A percentile compares a stretch with the other conserved stretches of the same genome.
Evolutionary conservation across 2,113 vertebrate genomes (phyloP).

Genomic region (Sapayoa aenigma): DNA sequence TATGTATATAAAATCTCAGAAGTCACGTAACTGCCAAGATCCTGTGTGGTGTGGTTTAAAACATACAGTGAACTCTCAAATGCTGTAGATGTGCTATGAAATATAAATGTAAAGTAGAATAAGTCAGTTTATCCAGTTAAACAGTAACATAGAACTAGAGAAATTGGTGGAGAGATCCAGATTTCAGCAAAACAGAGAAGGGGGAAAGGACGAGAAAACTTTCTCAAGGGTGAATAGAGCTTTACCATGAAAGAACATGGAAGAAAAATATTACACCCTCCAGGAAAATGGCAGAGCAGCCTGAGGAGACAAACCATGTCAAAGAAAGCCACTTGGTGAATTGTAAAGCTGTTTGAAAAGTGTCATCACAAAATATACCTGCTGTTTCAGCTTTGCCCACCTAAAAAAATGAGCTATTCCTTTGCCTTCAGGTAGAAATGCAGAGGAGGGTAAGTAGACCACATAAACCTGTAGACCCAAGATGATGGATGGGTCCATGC

Average conservation of each 20-base stretch:
- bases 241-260: not conserved
- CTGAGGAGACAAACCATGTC: not conserved
- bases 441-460: not conserved
- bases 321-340: not conserved
- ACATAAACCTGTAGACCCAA: not conserved
- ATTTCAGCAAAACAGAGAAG: not conserved
- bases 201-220: not conserved
- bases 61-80: not conserved
- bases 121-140: not conserved
- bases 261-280: not conserved
- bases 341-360: not conserved
- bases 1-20: conserved; percentile 42
- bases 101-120: conserved; percentile 14
- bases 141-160: not conserved
- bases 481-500: not conserved
- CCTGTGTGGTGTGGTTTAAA: conserved; percentile 40
- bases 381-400: not conserved
- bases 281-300: not conserved
- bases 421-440: not conserved
- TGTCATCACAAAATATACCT: not conserved
- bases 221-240: not conserved
- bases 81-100: conserved; percentile 25
- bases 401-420: not conserved
- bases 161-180: not conserved
- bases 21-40: conserved; percentile 51